Base-by-base conservation (phyloP, 2,113 vertebrate genomes). In the Lophura nycthemera region DNA sequence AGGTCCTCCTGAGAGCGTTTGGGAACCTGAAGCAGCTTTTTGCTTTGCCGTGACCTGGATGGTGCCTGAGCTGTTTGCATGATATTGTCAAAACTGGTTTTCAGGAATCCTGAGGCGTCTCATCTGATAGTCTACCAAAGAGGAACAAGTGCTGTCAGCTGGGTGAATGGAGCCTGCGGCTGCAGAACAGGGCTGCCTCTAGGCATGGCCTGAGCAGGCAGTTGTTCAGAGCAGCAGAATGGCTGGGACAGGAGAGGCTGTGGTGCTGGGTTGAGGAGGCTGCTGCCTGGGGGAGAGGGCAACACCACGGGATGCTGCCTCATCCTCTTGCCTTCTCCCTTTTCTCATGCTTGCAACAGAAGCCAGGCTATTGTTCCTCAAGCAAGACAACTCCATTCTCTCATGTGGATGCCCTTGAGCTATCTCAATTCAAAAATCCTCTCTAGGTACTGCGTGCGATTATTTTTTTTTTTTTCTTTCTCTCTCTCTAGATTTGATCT, bases 401-500 rank as follows among this genome's bases (percentile, higher is more conserved):
- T 66, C 64, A 3, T 3, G 5, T 32, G 36, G 54, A 22, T 94
- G 82, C 64, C 85, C 90, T 85, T 15, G 6, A 88, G 90, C 75
- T 40, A n/a, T 52, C 73, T 78, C 3, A 15, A 60, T 83, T 90
- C 24, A 36, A 25, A 86, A 42, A 50, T 66, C 47, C 48, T 90
- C 79, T 88, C 56, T 64, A 47, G 86, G 60, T 13, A n/a, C 79
- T 76, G 40, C 0, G 50, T 86, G 70, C 54, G 79, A 70, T 85
- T 34, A 45, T 90, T 91, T 83, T 80, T 43, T 90, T 91, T 86
- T 80, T 43, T 70, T 59, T 67, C 25, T 48, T 22, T 34, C 16
- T 69, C 36, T 57, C 40, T 89, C 80, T 88, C 64, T 74, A 3
- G 48, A 29, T 86, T 83, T 69, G 80, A 76, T 94, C 86, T 88